A percentile compares a stretch with the other conserved stretches of the same genome.
Evolutionary conservation across 2,797 vertebrate species (phyloP).

Genomic region (Sebastes reedi): DNA sequence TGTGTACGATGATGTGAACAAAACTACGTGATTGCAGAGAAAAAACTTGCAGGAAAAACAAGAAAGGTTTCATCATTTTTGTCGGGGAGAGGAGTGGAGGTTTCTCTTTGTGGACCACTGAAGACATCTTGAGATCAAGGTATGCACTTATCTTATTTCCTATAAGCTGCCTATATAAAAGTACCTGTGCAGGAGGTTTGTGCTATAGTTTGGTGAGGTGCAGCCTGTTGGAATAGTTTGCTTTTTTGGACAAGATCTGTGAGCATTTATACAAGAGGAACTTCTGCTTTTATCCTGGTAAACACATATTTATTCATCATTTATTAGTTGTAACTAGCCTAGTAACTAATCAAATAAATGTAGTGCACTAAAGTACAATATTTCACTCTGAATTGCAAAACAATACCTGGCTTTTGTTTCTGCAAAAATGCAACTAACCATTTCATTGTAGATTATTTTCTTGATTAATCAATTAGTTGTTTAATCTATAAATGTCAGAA

Average conservation of each 20-base stretch:
- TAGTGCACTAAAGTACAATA: too few relatives aligned
- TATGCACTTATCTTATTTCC: constrained; percentile 59
- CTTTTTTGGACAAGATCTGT: background rate
- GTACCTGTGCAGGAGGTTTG: background rate
- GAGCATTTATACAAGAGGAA: background rate
- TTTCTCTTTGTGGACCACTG: constrained; percentile 37
- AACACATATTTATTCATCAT: background rate
- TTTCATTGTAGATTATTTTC: too few relatives aligned
- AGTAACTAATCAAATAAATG: too few relatives aligned
- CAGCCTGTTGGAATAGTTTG: background rate
- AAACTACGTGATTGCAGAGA: constrained; percentile 42
- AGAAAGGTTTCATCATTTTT: background rate
- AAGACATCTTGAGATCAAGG: constrained; percentile 69
- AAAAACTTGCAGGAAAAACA: constrained; percentile 9
- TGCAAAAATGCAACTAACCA: too few relatives aligned
- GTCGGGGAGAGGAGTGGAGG: constrained; percentile 18
- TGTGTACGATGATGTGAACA: constrained; percentile 68
- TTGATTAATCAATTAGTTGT: too few relatives aligned
- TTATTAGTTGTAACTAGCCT: too few relatives aligned
- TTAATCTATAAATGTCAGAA: too few relatives aligned
- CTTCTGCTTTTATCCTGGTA: constrained; percentile 14
- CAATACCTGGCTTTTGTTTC: too few relatives aligned
- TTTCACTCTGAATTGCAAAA: too few relatives aligned
- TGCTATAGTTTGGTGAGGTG: background rate
- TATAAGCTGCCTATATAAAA: constrained; percentile 26